Base-by-base conservation (phyloP, 35 echinoderm and acorn worm species). In the Nesometra sesokonis region DNA sequence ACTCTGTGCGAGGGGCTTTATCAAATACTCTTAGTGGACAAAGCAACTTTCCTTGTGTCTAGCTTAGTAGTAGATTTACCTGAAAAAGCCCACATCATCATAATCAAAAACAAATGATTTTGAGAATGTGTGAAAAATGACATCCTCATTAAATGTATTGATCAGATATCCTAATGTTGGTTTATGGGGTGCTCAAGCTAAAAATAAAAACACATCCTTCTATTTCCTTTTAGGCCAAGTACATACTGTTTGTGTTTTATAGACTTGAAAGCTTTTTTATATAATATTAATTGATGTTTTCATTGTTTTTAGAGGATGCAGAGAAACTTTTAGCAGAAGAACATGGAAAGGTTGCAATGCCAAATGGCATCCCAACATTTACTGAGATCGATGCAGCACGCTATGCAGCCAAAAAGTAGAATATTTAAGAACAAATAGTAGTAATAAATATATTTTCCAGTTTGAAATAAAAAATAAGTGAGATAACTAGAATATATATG, bases 291-390 rank as follows among this genome's bases (percentile, higher is more conserved):
- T 34, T 81, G 9, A 11, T 36, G 27, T 0, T 34, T 5, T 81
- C 32, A 13, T 78, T 78, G 33, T 9, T 47, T 52, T 57, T 79
- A 96, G 93, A 85, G 39, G 90, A 86, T 82, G 93, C 93, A 23
- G 93, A 96, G 57, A 77, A 85, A 5, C 89, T 96, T 4, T 80
- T 96, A 81, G 87, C 84, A 34, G 88, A 96, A 30, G 93, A 96
- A 47, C 84, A 78, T 21, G 84, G 85, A 2, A 89, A 82, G 35
- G 35, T 96, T 29, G 27, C 90, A 19, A 34, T 96, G 17, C 93
- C 93, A n/a, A 32, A 67, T 23, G 93, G 93, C 30, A 17, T 96
- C 46, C 93, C 93, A 32, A 92, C 90, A 82, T 87, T 96, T 76
- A 81, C 84, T 9, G 52, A 79, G 34, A 90, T 96, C 15, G 93